A percentile compares a stretch with the other conserved stretches of the same genome.
Conservation (phyloP, 1,140 invertebrate species). For the Leptonema lineaticorne region DNA sequence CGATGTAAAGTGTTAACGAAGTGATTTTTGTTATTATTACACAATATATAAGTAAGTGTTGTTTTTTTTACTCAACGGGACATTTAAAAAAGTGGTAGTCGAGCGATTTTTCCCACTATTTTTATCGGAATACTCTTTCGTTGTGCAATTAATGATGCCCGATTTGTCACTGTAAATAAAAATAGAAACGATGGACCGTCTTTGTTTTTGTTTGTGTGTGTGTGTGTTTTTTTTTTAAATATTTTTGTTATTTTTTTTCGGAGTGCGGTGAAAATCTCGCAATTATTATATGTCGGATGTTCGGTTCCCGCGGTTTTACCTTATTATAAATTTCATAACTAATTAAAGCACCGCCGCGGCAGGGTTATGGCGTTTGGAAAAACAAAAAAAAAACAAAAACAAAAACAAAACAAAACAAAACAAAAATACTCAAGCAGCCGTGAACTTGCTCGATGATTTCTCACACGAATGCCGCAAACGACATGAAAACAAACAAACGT, state of each 20-base stretch:
- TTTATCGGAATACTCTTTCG: no score
- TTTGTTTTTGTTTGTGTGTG: no score
- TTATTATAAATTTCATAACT: slow-evolving; percentile 39
- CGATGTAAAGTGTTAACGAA: no score
- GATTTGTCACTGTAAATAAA: slow-evolving; percentile 9
- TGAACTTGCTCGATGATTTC: slow-evolving; percentile 26
- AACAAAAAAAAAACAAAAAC: no score
- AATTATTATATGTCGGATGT: slow-evolving; percentile 9
- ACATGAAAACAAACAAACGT: slow-evolving; percentile 5
- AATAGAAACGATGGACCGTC: no score
- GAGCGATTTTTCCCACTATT: no score
- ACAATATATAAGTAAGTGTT: no score
- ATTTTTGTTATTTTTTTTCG: background rate
- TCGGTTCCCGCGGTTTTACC: slow-evolving; percentile 16
- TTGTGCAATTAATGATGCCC: background rate
- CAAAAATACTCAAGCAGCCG: slow-evolving; percentile 26
- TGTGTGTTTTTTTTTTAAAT: background rate
- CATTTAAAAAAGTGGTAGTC: no score
- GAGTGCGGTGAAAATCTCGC: no score
- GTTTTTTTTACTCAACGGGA: no score
- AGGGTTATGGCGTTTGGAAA: background rate
- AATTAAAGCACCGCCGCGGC: slow-evolving; percentile 27
- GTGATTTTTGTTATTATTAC: no score
- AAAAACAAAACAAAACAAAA: background rate
- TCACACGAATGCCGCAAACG: slow-evolving; percentile 16